Percentiles rank a stretch among this genome's conserved stretches.
Evolutionary conservation across 2,797 vertebrate species (phyloP).

Genomic region (Scleropages formosus): DNA sequence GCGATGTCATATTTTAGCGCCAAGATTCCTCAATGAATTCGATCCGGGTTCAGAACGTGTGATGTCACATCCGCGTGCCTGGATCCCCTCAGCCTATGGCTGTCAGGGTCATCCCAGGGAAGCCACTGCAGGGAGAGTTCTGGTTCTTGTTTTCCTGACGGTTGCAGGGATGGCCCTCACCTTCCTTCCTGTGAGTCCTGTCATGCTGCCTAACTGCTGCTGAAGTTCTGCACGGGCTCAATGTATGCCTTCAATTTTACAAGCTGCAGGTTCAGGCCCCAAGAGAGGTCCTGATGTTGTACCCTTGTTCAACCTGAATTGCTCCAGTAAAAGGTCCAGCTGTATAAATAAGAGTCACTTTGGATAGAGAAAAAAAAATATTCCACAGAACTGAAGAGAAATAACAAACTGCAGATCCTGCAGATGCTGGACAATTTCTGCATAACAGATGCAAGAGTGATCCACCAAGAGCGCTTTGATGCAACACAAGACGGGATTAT

Average conservation of each 20-base stretch:
- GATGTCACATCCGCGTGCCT: conserved; percentile 46
- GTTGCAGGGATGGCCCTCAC: conserved; percentile 12
- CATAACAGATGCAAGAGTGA: conserved; percentile 15
- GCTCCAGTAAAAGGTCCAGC: not conserved
- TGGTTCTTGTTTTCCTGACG: conserved; percentile 38
- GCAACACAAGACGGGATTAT: conserved; percentile 3
- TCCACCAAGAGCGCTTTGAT: conserved; percentile 10
- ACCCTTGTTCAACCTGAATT: not conserved
- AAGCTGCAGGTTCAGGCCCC: not conserved
- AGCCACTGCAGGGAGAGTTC: conserved; percentile 38
- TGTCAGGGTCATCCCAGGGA: conserved; percentile 45
- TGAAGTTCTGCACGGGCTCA: not conserved
- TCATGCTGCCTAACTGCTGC: not conserved
- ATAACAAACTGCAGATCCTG: not conserved
- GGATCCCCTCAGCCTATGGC: conserved; percentile 40
- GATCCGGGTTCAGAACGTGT: conserved; percentile 31
- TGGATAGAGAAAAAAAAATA: too few relatives aligned
- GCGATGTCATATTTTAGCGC: conserved; percentile 46
- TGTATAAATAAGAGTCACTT: not conserved
- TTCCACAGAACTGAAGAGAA: not conserved
- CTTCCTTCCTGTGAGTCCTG: conserved; percentile 1
- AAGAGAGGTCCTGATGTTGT: not conserved
- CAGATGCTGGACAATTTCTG: conserved; percentile 1
- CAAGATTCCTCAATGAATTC: not conserved
- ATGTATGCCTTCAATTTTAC: not conserved